These are phyloP conservation scores for Pachydiplax longipennis DNA, from an alignment of 2,888 invertebrate genomes.

Conservation along the genomic window DNA sequence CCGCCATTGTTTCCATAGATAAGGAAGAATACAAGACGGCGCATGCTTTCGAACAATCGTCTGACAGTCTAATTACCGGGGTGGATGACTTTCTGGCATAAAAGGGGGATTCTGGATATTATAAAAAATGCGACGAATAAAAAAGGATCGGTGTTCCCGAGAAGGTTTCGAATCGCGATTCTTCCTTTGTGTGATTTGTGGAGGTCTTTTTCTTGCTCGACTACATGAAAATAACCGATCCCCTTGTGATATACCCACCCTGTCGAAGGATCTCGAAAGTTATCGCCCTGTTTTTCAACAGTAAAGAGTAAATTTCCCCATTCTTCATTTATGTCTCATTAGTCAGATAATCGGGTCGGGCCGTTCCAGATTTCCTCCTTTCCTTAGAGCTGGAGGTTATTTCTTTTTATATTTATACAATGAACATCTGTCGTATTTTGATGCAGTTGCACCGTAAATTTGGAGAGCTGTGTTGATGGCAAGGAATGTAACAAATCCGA, in stretches of 20 bases:
- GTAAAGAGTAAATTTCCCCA: no score
- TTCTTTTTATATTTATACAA: no score
- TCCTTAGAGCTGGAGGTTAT: no score
- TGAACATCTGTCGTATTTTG: no score
- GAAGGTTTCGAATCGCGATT: neutral
- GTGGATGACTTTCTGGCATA: conserved; percentile 34
- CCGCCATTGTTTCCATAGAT: conserved; percentile 37
- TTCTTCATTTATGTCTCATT: no score
- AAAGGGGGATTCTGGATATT: neutral
- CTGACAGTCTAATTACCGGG: conserved; percentile 42
- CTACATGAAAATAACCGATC: neutral
- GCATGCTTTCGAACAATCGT: conserved; percentile 37
- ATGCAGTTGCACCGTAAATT: no score
- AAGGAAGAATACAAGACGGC: conserved; percentile 37
- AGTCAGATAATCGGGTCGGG: no score
- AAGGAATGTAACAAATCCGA: no score
- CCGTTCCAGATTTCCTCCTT: no score
- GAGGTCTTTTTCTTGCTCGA: neutral
- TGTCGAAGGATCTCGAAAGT: neutral
- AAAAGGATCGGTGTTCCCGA: neutral
- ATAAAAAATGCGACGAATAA: neutral
- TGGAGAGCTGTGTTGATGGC: no score
- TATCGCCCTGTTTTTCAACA: neutral
- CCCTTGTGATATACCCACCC: neutral
- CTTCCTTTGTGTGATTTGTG: neutral